A percentile compares a stretch with the other conserved stretches of the same genome.
phyloP scores from a whole-genome alignment of 92 coral and sea anemone genomes.

The Palythoa caribaeorum region DNA sequence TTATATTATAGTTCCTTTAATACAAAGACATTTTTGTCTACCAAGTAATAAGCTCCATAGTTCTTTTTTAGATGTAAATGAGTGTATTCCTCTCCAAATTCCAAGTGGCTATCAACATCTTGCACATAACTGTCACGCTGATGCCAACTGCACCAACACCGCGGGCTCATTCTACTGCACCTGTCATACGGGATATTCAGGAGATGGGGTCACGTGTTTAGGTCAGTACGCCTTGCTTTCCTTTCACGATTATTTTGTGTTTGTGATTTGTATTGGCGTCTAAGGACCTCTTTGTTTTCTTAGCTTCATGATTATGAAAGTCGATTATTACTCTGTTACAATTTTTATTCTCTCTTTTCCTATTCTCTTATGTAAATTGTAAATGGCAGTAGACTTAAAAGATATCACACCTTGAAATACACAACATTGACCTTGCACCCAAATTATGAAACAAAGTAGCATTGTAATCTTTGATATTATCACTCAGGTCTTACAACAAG shows the following conservation, averaged over 20 bases:
- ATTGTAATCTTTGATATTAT: too few species aligned
- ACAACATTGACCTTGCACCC: too few species aligned
- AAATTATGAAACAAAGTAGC: too few species aligned
- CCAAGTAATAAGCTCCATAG: not conserved
- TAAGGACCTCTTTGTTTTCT: not conserved
- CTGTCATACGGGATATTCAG: slow-evolving; percentile 72
- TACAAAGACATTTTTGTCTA: too few species aligned
- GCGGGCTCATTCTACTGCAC: slow-evolving; percentile 71
- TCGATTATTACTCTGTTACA: too few species aligned
- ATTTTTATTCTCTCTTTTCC: too few species aligned
- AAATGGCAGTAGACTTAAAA: too few species aligned
- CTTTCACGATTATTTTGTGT: not conserved
- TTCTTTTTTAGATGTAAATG: slow-evolving; percentile 15
- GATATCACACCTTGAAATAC: too few species aligned
- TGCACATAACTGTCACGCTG: slow-evolving; percentile 62
- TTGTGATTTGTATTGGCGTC: not conserved
- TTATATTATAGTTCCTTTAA: not conserved
- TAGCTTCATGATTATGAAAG: not conserved
- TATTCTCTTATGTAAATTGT: too few species aligned
- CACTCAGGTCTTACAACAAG: too few species aligned
- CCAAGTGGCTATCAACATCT: not conserved
- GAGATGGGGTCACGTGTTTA: slow-evolving; percentile 69
- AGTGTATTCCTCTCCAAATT: slow-evolving; percentile 5
- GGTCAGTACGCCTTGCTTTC: slow-evolving; percentile 24
- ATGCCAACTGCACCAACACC: slow-evolving; percentile 77